These are phyloP conservation scores for Platichthys flesus DNA, from an alignment of 2,113 vertebrate species.

Conservation along the genomic window DNA sequence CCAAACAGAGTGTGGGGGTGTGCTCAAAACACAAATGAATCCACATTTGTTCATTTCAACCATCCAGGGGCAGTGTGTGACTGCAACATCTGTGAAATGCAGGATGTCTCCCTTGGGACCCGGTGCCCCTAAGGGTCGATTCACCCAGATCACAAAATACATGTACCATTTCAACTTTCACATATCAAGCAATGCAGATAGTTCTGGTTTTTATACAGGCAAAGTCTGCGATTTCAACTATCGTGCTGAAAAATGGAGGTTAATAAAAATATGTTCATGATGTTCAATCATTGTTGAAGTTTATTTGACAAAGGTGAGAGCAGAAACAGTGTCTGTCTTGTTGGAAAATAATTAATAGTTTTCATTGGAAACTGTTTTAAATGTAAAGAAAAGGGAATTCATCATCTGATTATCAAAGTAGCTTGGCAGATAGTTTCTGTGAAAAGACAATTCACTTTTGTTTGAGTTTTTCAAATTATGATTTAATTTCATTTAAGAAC, in stretches of 20 bases:
- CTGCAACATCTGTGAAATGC: slow-evolving; percentile 18
- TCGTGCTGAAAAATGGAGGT: not conserved
- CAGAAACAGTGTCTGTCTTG: too few species aligned
- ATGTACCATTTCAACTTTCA: too few species aligned
- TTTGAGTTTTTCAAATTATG: not conserved
- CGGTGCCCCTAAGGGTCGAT: slow-evolving; percentile 12
- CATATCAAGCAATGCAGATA: not conserved
- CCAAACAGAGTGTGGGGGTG: slow-evolving; percentile 24
- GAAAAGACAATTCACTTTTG: too few species aligned
- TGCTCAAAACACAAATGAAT: slow-evolving; percentile 17
- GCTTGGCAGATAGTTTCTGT: too few species aligned
- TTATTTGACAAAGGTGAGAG: too few species aligned
- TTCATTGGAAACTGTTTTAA: not conserved
- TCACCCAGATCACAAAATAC: slow-evolving; percentile 31
- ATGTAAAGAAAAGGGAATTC: not conserved
- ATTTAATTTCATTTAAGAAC: not conserved
- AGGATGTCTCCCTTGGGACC: slow-evolving; percentile 19
- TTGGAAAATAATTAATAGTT: too few species aligned
- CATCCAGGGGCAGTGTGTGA: too few species aligned
- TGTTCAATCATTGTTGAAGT: too few species aligned
- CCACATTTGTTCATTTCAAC: slow-evolving; percentile 16
- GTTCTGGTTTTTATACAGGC: too few species aligned
- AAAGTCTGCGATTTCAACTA: not conserved
- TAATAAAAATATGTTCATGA: too few species aligned
- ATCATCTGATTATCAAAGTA: too few species aligned